These are phyloP conservation scores for Pilophorus perplexus DNA, from an alignment of 2,888 invertebrate species.

Conservation along the genomic window DNA sequence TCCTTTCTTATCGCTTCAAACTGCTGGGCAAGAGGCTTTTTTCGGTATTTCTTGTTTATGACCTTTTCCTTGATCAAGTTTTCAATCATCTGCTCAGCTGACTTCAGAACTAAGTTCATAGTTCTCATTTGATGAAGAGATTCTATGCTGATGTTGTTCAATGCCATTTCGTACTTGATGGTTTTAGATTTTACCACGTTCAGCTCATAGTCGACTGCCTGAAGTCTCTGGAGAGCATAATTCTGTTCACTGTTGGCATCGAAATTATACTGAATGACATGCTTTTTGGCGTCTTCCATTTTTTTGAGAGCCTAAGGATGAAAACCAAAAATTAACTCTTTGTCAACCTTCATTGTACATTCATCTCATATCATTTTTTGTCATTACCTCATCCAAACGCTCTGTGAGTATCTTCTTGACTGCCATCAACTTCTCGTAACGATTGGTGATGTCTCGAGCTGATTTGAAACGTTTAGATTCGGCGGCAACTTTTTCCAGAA, in stretches of 20 bases:
- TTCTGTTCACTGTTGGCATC: neutral
- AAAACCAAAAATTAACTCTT: neutral
- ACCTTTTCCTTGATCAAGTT: constrained; percentile 8
- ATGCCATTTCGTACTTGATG: constrained; percentile 19
- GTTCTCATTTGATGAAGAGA: neutral
- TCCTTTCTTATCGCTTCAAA: constrained; percentile 21
- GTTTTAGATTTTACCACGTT: constrained; percentile 15
- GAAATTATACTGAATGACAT: neutral
- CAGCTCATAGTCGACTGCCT: constrained; percentile 17
- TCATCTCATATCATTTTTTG: too few relatives aligned
- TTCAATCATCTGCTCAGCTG: constrained; percentile 24
- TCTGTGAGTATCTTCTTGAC: constrained; percentile 26
- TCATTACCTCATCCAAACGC: constrained; percentile 1
- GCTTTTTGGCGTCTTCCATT: constrained; percentile 11
- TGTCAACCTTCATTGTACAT: neutral
- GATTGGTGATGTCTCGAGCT: constrained; percentile 3
- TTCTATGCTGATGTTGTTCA: constrained; percentile 15
- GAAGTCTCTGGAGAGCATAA: neutral
- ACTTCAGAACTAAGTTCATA: constrained; percentile 12
- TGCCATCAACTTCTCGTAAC: constrained; percentile 8
- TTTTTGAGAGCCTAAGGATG: constrained; percentile 2
- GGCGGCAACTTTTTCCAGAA: constrained; percentile 23
- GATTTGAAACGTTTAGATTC: constrained; percentile 17
- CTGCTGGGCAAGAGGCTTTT: constrained; percentile 28
- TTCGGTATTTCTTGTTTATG: constrained; percentile 4